phyloP scores from a whole-genome alignment of 2,888 invertebrate genomes.

The Synergus laeviventris region DNA sequence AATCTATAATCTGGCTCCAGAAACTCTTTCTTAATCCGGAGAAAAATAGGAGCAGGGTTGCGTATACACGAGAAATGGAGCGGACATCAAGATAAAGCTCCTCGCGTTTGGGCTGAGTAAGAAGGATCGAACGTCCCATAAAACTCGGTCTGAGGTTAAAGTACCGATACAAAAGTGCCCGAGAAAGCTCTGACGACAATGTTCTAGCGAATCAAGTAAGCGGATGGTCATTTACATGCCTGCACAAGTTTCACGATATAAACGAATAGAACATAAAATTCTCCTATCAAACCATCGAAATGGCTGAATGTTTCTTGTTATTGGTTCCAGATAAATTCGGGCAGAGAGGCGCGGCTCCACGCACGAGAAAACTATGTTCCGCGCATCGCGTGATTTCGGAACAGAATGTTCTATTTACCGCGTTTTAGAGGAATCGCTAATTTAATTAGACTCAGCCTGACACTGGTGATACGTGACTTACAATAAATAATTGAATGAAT shows the following conservation, averaged over 20 bases:
- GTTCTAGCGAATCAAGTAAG: not conserved
- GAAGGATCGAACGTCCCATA: conserved; percentile 67
- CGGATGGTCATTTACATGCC: conserved; percentile 18
- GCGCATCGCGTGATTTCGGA: conserved; percentile 41
- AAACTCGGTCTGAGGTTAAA: conserved; percentile 53
- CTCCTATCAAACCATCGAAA: conserved; percentile 3
- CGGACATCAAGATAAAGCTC: conserved; percentile 65
- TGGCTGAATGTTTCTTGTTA: conserved; percentile 3
- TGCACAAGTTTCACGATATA: not conserved
- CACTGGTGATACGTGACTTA: conserved; percentile 70
- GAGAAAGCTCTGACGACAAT: not conserved
- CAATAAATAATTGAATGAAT: conserved; percentile 69
- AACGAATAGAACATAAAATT: conserved; percentile 4
- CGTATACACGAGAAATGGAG: conserved; percentile 62
- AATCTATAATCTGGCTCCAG: conserved; percentile 57
- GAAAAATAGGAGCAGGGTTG: conserved; percentile 61
- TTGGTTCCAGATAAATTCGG: not conserved
- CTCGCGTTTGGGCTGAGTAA: conserved; percentile 61
- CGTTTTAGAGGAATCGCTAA: conserved; percentile 51
- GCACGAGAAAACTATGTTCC: conserved; percentile 44
- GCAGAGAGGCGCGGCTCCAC: not conserved
- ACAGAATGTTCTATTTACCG: conserved; percentile 59
- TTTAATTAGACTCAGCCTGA: conserved; percentile 43
- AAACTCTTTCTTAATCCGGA: conserved; percentile 63
- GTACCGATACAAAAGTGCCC: conserved; percentile 16